Percentiles rank a stretch among this genome's conserved stretches.
These are phyloP conservation scores for Vicugna pacos DNA, from an alignment of 2,113 vertebrate genomes.

Conservation along the genomic window DNA sequence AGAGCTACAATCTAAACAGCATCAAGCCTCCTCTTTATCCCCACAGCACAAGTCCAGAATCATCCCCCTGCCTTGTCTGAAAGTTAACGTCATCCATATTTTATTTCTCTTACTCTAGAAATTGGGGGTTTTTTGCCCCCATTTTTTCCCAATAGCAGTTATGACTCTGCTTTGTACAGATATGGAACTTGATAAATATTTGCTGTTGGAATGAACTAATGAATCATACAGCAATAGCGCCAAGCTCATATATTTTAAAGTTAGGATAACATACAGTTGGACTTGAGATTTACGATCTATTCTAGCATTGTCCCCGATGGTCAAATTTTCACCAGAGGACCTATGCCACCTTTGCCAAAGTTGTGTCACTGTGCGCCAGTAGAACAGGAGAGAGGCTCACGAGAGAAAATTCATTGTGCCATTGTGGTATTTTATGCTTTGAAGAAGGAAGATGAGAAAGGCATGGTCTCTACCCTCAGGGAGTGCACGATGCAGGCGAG, in stretches of 20 bases:
- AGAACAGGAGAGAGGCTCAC: rapidly evolving
- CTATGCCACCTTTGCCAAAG: neutral
- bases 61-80: neutral
- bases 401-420: rapidly evolving
- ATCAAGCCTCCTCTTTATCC: neutral
- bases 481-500: rapidly evolving
- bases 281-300: neutral
- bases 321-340: neutral
- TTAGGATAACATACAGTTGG: too few relatives aligned
- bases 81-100: rapidly evolving
- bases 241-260: rapidly evolving
- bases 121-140: too few relatives aligned
- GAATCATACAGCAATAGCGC: rapidly evolving
- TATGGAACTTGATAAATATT: neutral
- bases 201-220: neutral
- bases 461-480: rapidly evolving
- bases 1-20: neutral
- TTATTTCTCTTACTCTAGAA: neutral
- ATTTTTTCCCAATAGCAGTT: rapidly evolving
- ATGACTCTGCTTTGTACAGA: rapidly evolving
- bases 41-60: neutral
- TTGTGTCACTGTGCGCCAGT: rapidly evolving
- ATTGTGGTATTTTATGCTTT: rapidly evolving
- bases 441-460: rapidly evolving
- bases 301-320: rapidly evolving